Percentiles rank a stretch among this genome's conserved stretches.
Evolutionary conservation across 2,888 invertebrate genomes (phyloP).

Genomic region (Crematogaster levior): DNA sequence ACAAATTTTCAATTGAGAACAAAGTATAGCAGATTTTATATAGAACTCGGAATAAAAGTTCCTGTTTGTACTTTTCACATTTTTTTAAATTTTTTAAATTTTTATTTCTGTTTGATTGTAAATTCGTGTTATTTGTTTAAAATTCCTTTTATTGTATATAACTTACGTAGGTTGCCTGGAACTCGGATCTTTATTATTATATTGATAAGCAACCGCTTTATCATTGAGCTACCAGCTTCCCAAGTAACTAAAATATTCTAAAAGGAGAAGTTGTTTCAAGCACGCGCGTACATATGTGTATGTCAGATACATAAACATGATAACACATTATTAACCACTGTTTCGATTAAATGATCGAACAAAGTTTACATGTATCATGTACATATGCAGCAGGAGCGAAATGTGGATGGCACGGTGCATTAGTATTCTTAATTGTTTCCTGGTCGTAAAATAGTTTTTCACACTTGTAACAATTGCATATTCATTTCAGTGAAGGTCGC

Average conservation of each 20-base stretch:
- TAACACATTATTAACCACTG: background rate
- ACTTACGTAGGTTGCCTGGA: background rate
- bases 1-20: background rate
- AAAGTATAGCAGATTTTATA: too few relatives aligned
- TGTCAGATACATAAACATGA: background rate
- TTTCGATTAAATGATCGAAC: background rate
- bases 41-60: too few relatives aligned
- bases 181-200: background rate
- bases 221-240: background rate
- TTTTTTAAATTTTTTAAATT: too few relatives aligned
- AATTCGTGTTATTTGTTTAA: background rate
- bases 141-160: background rate
- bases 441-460: background rate
- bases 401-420: background rate
- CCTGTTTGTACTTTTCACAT: too few relatives aligned
- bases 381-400: background rate
- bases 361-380: background rate
- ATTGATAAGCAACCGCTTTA: background rate
- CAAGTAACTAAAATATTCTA: background rate
- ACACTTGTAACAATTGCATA: background rate
- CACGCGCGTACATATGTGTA: too few relatives aligned
- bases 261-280: background rate
- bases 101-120: too few relatives aligned
- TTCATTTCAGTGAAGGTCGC: constrained; percentile 84
- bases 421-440: background rate